Evolutionary conservation across 2,888 invertebrate genomes (phyloP).

Genomic region (Timema podura): DNA sequence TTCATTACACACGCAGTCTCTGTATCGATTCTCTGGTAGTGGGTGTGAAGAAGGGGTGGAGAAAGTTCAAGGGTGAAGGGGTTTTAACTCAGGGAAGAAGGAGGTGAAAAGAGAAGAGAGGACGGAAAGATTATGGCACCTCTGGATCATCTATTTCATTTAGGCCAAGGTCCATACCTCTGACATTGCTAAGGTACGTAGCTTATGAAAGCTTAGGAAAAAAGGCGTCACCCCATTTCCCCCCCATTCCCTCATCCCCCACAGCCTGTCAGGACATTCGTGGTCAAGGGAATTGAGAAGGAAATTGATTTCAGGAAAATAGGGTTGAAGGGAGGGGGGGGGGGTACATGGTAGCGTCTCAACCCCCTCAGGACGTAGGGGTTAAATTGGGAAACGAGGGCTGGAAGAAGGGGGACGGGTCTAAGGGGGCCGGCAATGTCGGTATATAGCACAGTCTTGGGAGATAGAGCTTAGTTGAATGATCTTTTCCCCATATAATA

Average conservation of each 20-base stretch:
- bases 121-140: no score
- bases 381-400: no score
- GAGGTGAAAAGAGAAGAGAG: no score
- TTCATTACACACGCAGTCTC: no score
- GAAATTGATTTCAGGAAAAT: conserved; percentile 24
- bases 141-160: conserved; percentile 15
- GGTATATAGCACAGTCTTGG: conserved; percentile 13
- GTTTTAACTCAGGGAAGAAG: no score
- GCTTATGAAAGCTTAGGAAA: conserved; percentile 21
- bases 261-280: neutral
- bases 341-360: neutral
- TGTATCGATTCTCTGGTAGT: no score
- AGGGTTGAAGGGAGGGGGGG: neutral
- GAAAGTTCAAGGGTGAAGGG: no score
- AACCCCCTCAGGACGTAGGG: no score
- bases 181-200: conserved; percentile 15
- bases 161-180: neutral
- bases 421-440: no score
- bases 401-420: neutral
- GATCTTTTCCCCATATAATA: neutral
- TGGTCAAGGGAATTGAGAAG: conserved; percentile 27
- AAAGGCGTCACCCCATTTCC: neutral
- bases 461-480: conserved; percentile 17
- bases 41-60: no score
- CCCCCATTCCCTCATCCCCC: no score